These are phyloP conservation scores for Phengaris alcon DNA, from an alignment of 2,888 invertebrate genomes.

Conservation along the genomic window DNA sequence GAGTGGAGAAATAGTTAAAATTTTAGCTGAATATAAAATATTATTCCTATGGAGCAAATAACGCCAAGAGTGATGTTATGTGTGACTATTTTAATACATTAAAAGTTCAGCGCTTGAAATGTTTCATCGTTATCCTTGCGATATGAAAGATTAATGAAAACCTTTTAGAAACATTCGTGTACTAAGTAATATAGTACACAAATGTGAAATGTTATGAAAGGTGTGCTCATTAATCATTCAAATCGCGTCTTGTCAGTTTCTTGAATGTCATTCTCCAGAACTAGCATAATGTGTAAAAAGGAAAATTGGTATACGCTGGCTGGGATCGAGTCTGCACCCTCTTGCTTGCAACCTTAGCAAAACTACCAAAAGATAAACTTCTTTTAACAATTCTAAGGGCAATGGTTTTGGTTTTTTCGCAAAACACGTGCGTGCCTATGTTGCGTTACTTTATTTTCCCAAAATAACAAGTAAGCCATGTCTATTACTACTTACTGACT, in stretches of 20 bases:
- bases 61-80: background rate
- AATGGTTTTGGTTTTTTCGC: too few relatives aligned
- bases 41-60: background rate
- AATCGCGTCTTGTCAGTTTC: background rate
- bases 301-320: background rate
- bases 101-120: background rate
- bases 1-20: too few relatives aligned
- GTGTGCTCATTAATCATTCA: background rate
- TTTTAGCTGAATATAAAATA: background rate
- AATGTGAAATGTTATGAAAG: background rate
- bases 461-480: too few relatives aligned
- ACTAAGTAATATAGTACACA: slow-evolving; percentile 15
- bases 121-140: background rate
- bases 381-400: too few relatives aligned
- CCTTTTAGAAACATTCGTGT: slow-evolving; percentile 12
- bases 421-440: too few relatives aligned
- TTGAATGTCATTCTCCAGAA: background rate
- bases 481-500: too few relatives aligned
- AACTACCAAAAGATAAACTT: too few relatives aligned
- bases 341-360: too few relatives aligned
- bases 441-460: too few relatives aligned
- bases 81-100: slow-evolving; percentile 14
- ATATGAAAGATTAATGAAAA: slow-evolving; percentile 15
- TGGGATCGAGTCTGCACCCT: background rate
- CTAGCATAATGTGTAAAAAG: background rate